phyloP scores from a whole-genome alignment of 2,113 vertebrate genomes.

The Equus przewalskii region DNA sequence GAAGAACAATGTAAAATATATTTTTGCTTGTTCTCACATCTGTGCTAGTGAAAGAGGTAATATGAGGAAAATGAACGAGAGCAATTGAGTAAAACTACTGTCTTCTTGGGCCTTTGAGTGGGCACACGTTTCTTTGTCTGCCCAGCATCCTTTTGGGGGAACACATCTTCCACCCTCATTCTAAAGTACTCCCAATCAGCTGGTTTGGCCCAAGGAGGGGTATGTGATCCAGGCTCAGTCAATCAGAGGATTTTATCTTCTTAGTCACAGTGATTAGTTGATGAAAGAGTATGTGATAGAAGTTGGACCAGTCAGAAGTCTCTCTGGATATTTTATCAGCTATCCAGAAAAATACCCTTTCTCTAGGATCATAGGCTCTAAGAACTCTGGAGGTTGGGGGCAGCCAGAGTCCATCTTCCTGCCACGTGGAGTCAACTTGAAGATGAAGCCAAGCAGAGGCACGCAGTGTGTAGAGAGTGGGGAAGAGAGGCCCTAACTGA shows the following conservation, averaged over 20 bases:
- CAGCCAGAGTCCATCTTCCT: background rate
- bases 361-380: background rate
- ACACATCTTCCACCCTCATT: background rate
- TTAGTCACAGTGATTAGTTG: background rate
- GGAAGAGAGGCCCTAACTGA: background rate
- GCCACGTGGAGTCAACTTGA: background rate
- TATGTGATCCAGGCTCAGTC: background rate
- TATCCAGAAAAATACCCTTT: background rate
- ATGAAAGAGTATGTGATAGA: background rate
- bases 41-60: background rate
- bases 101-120: background rate
- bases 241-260: background rate
- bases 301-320: background rate
- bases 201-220: background rate
- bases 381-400: background rate
- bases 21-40: constrained; percentile 18
- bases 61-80: background rate
- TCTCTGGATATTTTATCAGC: background rate
- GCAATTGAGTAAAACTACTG: background rate
- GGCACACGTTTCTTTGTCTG: background rate
- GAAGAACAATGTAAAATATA: background rate
- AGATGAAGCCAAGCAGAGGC: background rate
- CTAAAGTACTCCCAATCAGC: background rate
- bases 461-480: background rate
- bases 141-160: background rate